These are phyloP conservation scores for Macrostomum lignano DNA, from an alignment of 1,140 invertebrate species.

Conservation along the genomic window DNA sequence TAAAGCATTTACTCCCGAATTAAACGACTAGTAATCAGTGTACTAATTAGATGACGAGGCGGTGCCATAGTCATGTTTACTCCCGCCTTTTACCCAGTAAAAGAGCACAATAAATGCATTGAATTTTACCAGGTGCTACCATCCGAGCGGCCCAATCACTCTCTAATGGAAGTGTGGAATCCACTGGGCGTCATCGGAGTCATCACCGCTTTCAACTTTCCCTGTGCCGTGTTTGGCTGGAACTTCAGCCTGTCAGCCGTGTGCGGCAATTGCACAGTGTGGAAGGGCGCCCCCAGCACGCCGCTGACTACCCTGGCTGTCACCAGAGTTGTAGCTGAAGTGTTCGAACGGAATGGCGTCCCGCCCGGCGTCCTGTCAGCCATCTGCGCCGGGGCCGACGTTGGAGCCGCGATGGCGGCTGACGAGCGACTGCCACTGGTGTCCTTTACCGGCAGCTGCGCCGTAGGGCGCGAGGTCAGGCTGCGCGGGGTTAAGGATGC, in stretches of 20 bases:
- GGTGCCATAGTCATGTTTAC: no score
- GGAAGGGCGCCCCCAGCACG: conserved; percentile 80
- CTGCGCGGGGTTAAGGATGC: no score
- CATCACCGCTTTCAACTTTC: conserved; percentile 97
- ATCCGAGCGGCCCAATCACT: conserved; percentile 60
- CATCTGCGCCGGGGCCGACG: conserved; percentile 53
- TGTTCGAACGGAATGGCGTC: conserved; percentile 42
- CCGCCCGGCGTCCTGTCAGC: conserved; percentile 58
- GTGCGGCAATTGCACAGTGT: conserved; percentile 56
- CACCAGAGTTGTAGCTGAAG: conserved; percentile 34
- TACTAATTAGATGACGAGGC: no score
- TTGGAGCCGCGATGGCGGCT: conserved; percentile 51
- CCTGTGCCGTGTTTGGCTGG: conserved; percentile 91
- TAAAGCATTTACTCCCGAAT: no score
- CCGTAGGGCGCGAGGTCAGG: no score
- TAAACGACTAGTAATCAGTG: no score
- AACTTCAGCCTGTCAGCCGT: conserved; percentile 80
- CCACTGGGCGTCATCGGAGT: conserved; percentile 69
- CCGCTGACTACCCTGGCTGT: conserved; percentile 65
- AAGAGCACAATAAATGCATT: no score
- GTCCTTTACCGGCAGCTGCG: conserved; percentile 70
- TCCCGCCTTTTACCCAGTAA: no score
- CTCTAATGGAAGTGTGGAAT: conserved; percentile 72
- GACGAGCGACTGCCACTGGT: conserved; percentile 50
- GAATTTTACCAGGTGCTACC: no score